Evolutionary conservation across 2,797 vertebrate genomes (phyloP), one percentile per base, ranked within the genome.

Genomic region (Hafferia zeledoni): DNA sequence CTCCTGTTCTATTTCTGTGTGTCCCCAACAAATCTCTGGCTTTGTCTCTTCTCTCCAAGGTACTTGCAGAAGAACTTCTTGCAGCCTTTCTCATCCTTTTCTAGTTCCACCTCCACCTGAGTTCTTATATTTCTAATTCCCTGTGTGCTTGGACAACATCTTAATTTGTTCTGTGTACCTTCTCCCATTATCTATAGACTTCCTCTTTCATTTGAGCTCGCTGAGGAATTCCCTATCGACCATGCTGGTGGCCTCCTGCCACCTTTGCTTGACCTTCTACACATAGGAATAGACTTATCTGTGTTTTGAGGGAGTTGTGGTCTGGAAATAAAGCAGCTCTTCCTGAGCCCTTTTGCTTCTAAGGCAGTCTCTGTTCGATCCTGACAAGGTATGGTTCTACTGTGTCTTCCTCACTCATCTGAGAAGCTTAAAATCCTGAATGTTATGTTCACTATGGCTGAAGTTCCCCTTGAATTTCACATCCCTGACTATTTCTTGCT

Each of bases 251-350:
- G 11, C 28, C 27, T 59, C 44, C 63, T 79, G 31, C 43, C 39
- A 14, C 5, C 3, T 10, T 63, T 76, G 8, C 7, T 55, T 11
- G 9, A 39, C 25, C 22, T 70, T 57, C 25, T 52, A 5, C 31
- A 13, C 1, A 0, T 3, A 20, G 39, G 27, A 60, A 17, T 31
- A 57, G 56, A 12, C 9, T 6, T 6, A 1, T 28, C 13, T 35
- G 46, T 31, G 35, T 44, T 84, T 67, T 57, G 56, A 81, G 39
- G 43, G 33, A 4, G 14, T 33, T 57, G 61, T 63, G n/a, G 9
- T 44, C 52, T 88, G 55, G 50, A 85, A 68, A 88, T 72, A 24
- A 12, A 76, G 37, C 14, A 39, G 22, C 55, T 52, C 9, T 56
- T 57, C 56, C 9, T 47, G 30, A 78, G 24, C 10, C 20, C 19